These are phyloP conservation scores for Stenchaetothrips biformis DNA, from an alignment of 2,888 invertebrate genomes.

Conservation along the genomic window DNA sequence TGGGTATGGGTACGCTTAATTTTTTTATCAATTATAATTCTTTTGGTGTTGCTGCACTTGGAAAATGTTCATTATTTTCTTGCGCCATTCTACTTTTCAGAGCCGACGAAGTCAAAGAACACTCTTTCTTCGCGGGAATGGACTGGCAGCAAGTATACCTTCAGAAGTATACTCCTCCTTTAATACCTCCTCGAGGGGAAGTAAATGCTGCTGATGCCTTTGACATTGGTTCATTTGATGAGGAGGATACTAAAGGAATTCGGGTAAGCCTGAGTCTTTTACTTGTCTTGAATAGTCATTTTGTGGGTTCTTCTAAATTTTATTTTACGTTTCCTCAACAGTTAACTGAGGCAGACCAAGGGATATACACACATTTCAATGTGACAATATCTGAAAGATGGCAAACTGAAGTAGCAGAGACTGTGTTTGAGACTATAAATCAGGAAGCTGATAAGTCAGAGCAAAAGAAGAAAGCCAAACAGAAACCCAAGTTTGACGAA, in stretches of 20 bases:
- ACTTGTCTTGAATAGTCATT: background rate
- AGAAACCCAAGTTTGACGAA: constrained; percentile 88
- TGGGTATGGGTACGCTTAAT: constrained; percentile 59
- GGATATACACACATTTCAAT: constrained; percentile 97
- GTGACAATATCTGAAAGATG: constrained; percentile 98
- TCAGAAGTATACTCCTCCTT: constrained; percentile 95
- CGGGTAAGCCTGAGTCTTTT: constrained; percentile 58
- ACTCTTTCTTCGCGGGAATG: constrained; percentile 93
- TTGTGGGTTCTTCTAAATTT: background rate
- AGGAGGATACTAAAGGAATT: constrained; percentile 99
- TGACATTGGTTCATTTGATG: constrained; percentile 99
- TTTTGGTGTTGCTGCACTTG: constrained; percentile 27
- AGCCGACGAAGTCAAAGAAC: constrained; percentile 95
- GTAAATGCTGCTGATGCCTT: constrained; percentile 99
- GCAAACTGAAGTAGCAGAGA: constrained; percentile 98
- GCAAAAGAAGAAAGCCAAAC: constrained; percentile 88
- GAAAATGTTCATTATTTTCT: constrained; percentile 29
- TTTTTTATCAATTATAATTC: constrained; percentile 2
- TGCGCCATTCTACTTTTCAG: constrained; percentile 50
- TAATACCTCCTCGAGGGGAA: constrained; percentile 97
- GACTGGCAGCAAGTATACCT: constrained; percentile 99
- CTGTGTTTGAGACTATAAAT: constrained; percentile 97
- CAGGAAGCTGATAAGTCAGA: constrained; percentile 95
- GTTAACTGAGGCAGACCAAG: constrained; percentile 95
- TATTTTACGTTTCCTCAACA: constrained; percentile 42